phyloP scores from a whole-genome alignment of 1,140 invertebrate genomes.

The Goniozus legneri region DNA sequence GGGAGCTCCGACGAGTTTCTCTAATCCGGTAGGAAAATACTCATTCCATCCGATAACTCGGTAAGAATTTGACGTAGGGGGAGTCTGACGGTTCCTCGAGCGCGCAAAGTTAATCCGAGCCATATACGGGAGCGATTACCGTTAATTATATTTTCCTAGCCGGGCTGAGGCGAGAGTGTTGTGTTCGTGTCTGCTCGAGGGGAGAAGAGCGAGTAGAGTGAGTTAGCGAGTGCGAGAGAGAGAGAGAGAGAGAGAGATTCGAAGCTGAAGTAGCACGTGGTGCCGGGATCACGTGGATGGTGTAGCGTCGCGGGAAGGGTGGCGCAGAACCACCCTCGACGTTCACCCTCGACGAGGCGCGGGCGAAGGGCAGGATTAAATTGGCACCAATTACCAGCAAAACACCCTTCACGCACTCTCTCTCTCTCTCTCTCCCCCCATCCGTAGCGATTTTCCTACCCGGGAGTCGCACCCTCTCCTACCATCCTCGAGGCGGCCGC shows the following conservation, averaged over 20 bases:
- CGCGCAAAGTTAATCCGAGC: constrained; percentile 48
- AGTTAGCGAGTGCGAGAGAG: neutral
- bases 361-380: constrained; percentile 58
- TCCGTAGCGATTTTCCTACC: too few species aligned
- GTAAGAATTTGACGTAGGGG: constrained; percentile 40
- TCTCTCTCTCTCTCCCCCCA: constrained; percentile 22
- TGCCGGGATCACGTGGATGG: neutral
- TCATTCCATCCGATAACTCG: constrained; percentile 33
- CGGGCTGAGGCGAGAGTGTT: constrained; percentile 11
- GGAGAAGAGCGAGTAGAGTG: constrained; percentile 20
- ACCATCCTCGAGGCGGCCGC: constrained; percentile 17
- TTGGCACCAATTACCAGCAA: constrained; percentile 70
- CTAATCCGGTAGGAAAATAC: constrained; percentile 32
- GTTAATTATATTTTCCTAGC: constrained; percentile 55
- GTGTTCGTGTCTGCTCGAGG: constrained; percentile 16
- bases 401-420: constrained; percentile 57
- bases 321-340: constrained; percentile 19
- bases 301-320: constrained; percentile 36
- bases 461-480: too few species aligned
- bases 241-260: neutral
- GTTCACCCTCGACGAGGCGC: constrained; percentile 42
- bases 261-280: neutral
- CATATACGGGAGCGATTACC: constrained; percentile 54
- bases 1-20: too few species aligned
- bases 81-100: constrained; percentile 14